phyloP scores from a whole-genome alignment of 2,888 invertebrate species.

The Ornithoptera priamus region DNA sequence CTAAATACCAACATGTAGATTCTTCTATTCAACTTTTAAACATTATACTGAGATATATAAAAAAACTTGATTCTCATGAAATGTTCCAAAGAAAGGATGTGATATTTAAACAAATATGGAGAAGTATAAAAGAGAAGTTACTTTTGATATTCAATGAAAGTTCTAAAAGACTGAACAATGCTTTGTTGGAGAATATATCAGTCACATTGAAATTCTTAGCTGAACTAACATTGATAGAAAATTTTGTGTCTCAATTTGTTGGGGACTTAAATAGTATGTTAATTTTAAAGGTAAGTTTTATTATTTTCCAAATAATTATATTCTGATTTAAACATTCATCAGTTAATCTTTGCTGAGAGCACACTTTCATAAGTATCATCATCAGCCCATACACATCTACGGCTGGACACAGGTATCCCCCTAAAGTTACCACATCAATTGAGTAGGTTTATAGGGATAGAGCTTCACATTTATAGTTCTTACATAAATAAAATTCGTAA shows the following conservation, averaged over 20 bases:
- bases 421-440: too few species aligned
- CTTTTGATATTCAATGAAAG: conserved; percentile 39
- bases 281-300: conserved; percentile 54
- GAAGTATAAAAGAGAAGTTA: conserved; percentile 50
- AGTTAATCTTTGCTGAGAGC: too few species aligned
- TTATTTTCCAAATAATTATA: neutral
- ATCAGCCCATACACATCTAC: too few species aligned
- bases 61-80: conserved; percentile 60
- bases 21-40: conserved; percentile 60
- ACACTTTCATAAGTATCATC: too few species aligned
- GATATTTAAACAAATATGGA: conserved; percentile 59
- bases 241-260: conserved; percentile 51
- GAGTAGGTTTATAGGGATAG: too few species aligned
- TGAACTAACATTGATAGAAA: conserved; percentile 60
- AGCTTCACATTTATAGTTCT: too few species aligned
- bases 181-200: conserved; percentile 53
- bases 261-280: conserved; percentile 53
- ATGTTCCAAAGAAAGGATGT: conserved; percentile 60
- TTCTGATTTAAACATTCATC: too few species aligned
- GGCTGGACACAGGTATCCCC: too few species aligned
- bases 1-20: conserved; percentile 58
- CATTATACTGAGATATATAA: conserved; percentile 56
- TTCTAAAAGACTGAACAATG: conserved; percentile 38
- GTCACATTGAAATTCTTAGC: conserved; percentile 58
- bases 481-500: neutral